Base-by-base conservation (phyloP, 2,888 invertebrate species). In the Eupithecia tripunctaria region DNA sequence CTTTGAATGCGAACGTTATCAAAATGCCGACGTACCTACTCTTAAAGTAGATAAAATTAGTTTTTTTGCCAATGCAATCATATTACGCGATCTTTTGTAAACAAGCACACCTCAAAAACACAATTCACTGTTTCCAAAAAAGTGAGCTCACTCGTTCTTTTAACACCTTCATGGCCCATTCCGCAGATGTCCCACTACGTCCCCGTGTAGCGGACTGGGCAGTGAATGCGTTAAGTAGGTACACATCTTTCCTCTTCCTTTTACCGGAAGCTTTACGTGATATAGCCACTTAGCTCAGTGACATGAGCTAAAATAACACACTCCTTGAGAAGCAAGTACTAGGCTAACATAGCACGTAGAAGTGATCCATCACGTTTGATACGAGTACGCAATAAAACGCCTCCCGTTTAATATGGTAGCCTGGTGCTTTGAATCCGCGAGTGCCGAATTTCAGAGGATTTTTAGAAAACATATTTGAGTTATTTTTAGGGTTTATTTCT, bases 291-390 rank as follows among this genome's bases (percentile, higher is more conserved):
- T 56, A 12, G 21, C 56, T 14, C 56, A 25, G 25, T 2, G 56
- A 56, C 25, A 56, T 14, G 25, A 56, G 56, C 56, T 56, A 25
- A 18, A 60, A 18, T 29, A 60, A 60, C 12, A 29, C 15, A 29
- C 60, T 60, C 29, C 29, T 29, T 63, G 63, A 36, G 63, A n/a
- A 38, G 36, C 18, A 59, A 59, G 38, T 68, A 68, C 60, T 41
- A 68, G 68, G 68, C 68, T n/a, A 38, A 27, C 68, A 68, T 68
- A 68, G 29, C 74, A 74, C 73, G 78, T 77, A 79, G 51, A 67
- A 73, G 73, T 76, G 74, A 79, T 83, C 72, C 71, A 80, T 78
- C 78, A 75, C 78, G 78, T 70, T 76, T 73, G 82, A 73, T 75
- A 68, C n/a, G n/a, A n/a, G n/a, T n/a, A n/a, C 68, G 73, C 63